These are phyloP conservation scores for Xanthorhoe designata DNA, from an alignment of 2,888 invertebrate genomes.

Conservation along the genomic window DNA sequence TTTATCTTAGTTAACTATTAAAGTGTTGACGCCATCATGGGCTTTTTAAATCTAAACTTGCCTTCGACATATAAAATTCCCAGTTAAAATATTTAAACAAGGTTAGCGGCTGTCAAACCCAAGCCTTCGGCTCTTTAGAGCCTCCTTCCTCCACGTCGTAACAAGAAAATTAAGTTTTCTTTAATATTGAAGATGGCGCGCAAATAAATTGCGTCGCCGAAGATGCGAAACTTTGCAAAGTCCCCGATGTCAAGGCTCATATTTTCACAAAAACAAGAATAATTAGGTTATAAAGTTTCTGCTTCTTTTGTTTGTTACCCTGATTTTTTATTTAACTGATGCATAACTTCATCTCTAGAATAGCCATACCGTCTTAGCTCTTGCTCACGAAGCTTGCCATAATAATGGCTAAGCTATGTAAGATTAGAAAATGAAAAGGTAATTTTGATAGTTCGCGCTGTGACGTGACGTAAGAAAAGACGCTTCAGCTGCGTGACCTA, in stretches of 20 bases:
- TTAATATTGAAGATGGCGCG: conserved; percentile 56
- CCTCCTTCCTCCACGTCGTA: conserved; percentile 53
- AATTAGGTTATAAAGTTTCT: conserved; percentile 20
- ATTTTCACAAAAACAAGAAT: conserved; percentile 27
- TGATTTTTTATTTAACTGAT: conserved; percentile 2
- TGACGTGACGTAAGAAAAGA: too few relatives aligned
- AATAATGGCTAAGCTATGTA: not conserved
- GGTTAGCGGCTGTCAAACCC: conserved; percentile 19
- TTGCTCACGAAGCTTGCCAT: not conserved
- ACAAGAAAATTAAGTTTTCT: conserved; percentile 63
- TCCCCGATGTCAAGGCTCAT: conserved; percentile 24
- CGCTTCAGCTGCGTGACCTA: too few relatives aligned
- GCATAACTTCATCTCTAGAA: not conserved
- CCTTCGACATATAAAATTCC: conserved; percentile 2
- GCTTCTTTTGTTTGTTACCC: conserved; percentile 12
- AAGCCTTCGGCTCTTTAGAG: conserved; percentile 12
- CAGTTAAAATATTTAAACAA: conserved; percentile 21
- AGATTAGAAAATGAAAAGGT: too few relatives aligned
- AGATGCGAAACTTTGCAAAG: conserved; percentile 26
- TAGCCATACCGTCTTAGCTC: not conserved
- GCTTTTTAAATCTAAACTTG: conserved; percentile 9
- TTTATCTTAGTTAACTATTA: not conserved
- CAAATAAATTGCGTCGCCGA: conserved; percentile 35
- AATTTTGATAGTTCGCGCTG: too few relatives aligned
- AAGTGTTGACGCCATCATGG: not conserved